Evolutionary conservation across 2,113 vertebrate genomes (phyloP), one percentile per base, ranked within the genome.

Genomic region (Nerophis lumbriciformis): DNA sequence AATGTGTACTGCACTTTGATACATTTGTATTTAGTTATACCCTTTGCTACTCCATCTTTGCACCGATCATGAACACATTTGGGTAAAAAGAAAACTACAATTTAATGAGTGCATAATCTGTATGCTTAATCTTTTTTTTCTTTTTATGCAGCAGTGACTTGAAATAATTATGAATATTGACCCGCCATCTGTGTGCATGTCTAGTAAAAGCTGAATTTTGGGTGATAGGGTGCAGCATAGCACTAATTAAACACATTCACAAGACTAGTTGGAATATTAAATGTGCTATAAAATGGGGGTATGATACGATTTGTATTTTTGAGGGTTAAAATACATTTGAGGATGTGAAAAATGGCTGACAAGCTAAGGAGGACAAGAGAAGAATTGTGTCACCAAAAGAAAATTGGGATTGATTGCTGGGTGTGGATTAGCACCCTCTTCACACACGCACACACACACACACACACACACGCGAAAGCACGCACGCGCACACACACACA

Each of bases 331-430:
- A 77, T 44, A 63, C 76, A 71, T 71, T 51, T 52, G 19, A 50
- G 59, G 63, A 64, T 56, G 63, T 65, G 72, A 52, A 61, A 60
- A 21, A 65, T 67, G 51, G 52, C 54, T 61, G 77, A 75, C 66
- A 56, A 72, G 63, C 62, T 65, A 44, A 61, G 71, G 72, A 71
- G 55, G 73, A 79, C 28, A 45, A 74, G 62, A 54, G 72, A 69
- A 76, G 58, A 69, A 78, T 72, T 57, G 57, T 53, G 60, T 73
- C 68, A 75, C 72, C 69, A 76, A 71, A 75, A 65, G 71, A 77
- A 78, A 83, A 77, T 61, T 76, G 75, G 71, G 82, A 83, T 77
- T 81, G 84, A 83, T 80, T 81, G 72, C 60, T 56, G 69, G 73
- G 79, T 75, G 74, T 72, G 67, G 74, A 86, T 86, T 72, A 81